Conservation (phyloP, 64 coral and sea anemone species). For the Dendrophyllia cribrosa region DNA sequence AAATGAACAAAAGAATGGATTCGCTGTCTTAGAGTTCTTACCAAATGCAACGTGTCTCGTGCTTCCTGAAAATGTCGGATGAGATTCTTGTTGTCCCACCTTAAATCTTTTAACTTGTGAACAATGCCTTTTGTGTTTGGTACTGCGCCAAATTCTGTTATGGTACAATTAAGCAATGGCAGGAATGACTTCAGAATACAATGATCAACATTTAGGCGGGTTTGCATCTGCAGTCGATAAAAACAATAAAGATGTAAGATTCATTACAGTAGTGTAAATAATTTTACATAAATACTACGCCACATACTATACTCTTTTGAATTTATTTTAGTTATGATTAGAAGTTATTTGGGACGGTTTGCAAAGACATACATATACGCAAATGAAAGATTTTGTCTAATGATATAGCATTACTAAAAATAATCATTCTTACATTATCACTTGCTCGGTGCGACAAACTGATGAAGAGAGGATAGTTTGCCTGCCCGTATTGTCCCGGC, state of each 20-base stretch:
- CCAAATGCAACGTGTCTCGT: neutral
- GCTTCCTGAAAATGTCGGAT: neutral
- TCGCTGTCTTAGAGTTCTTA: neutral
- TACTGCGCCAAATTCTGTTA: neutral
- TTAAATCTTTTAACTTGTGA: slow-evolving; percentile 1
- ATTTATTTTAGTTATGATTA: too few relatives aligned
- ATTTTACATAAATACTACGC: too few relatives aligned
- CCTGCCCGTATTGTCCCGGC: neutral
- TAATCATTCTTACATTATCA: neutral
- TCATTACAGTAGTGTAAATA: too few relatives aligned
- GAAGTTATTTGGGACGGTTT: too few relatives aligned
- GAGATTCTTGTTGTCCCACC: neutral
- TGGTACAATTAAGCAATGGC: neutral
- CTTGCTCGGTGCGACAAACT: neutral
- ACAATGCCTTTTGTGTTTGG: neutral
- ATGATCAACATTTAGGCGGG: neutral
- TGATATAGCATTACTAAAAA: too few relatives aligned
- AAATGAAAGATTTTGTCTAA: too few relatives aligned
- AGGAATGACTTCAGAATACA: neutral
- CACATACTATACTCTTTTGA: too few relatives aligned
- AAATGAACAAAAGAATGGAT: too few relatives aligned
- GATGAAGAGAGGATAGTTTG: neutral
- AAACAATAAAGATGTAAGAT: too few relatives aligned
- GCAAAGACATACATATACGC: too few relatives aligned
- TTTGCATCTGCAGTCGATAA: neutral